These are phyloP conservation scores for Acrossocheilus wenchowensis DNA, from an alignment of 2,797 vertebrate species.

Conservation along the genomic window DNA sequence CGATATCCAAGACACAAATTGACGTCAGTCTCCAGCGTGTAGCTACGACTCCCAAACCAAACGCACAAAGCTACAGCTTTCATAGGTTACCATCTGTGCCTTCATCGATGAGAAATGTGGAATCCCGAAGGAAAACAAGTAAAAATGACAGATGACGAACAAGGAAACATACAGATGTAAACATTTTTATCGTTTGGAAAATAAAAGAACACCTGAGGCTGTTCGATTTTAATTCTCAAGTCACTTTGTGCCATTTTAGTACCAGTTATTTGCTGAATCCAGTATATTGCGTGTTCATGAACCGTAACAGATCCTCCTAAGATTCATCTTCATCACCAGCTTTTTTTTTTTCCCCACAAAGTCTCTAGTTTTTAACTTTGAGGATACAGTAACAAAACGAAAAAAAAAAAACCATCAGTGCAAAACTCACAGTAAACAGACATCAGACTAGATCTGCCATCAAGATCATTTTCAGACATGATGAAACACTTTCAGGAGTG, in stretches of 20 bases:
- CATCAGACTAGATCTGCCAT: neutral
- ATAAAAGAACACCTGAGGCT: slow-evolving; percentile 70
- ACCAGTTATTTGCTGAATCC: slow-evolving; percentile 42
- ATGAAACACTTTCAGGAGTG: neutral
- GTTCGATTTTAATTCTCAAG: slow-evolving; percentile 41
- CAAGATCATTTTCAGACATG: neutral
- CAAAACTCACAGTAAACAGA: neutral
- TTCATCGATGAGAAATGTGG: slow-evolving; percentile 25
- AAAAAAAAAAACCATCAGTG: slow-evolving; percentile 31
- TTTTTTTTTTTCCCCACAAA: neutral
- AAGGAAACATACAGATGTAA: slow-evolving; percentile 69
- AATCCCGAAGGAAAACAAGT: neutral
- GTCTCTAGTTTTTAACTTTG: neutral
- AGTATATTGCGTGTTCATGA: slow-evolving; percentile 36
- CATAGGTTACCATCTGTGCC: slow-evolving; percentile 72
- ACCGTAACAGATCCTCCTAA: neutral
- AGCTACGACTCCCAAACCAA: slow-evolving; percentile 44
- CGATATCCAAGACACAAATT: slow-evolving; percentile 59
- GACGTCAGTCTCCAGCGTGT: slow-evolving; percentile 69
- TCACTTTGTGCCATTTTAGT: slow-evolving; percentile 36
- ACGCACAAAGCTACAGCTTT: slow-evolving; percentile 63
- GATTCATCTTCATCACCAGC: slow-evolving; percentile 26
- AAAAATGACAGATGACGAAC: slow-evolving; percentile 33
- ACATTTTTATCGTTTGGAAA: slow-evolving; percentile 60
- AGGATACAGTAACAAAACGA: slow-evolving; percentile 30